Base-by-base conservation (phyloP, 1,140 invertebrate genomes). In the Apis dorsata region DNA sequence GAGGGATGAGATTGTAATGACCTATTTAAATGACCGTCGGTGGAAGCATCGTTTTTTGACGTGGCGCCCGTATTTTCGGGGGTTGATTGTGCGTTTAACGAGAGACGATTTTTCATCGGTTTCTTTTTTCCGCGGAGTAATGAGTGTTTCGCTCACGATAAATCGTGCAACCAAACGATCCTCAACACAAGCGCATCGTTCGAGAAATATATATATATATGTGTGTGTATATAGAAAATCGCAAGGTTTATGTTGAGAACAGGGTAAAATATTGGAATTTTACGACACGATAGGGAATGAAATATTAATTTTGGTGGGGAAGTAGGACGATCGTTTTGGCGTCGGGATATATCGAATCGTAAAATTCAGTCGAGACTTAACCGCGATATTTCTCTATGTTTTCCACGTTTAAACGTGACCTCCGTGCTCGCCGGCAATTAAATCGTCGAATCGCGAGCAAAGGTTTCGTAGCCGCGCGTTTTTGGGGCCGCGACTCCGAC, bases 351-450 rank as follows among this genome's bases (percentile, higher is more conserved):
- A 72, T 55, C 21, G 49, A 72, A 72, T 72, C n/a, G 70, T 55
- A 55, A 72, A 72, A 55, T 55, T 28, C 51, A 55, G 24, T 55
- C 24, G 49, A 28, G 24, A 10, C 13, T 11, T 19, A 24, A 12
- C 24, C 24, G 19, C 17, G 8, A 9, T 1, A 24, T 3, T 7
- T 19, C 59, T 21, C 28, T 12, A 21, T 76, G 34, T 77, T 77
- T 66, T 34, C 49, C 51, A 15, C 11, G 5, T 10, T 65, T 17
- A 8, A 53, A 21, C 51, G n/a, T 15, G 17, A 11, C 28, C 72
- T 77, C 53, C 66, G 55, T 79, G 77, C 53, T 28, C 34, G 34
- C 2, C 10, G 17, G n/a, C 66, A 70, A 79, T 79, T 79, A 79
- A 79, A 55, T 24, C 51, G 51, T 44, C 75, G 51, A 76, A 69